phyloP scores from a whole-genome alignment of 2,888 invertebrate genomes.

The Agriotes lineatus region DNA sequence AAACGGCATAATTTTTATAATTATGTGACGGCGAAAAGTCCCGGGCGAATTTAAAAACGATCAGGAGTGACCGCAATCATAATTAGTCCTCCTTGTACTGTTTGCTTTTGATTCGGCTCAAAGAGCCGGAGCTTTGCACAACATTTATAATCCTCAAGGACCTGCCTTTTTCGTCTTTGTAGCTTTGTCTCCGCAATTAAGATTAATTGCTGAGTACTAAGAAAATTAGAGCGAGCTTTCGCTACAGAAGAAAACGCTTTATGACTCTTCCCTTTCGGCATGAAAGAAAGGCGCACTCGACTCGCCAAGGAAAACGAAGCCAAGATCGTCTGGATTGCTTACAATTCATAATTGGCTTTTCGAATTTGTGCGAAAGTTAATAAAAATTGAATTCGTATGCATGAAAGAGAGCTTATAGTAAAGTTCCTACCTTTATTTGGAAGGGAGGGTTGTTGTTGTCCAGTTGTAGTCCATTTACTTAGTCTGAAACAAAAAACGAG shows the following conservation, averaged over 20 bases:
- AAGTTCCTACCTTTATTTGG: conserved; percentile 43
- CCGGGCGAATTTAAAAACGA: neutral
- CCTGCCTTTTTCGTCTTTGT: conserved; percentile 25
- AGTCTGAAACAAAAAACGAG: conserved; percentile 60
- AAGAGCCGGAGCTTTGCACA: conserved; percentile 19
- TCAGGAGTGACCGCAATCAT: conserved; percentile 32
- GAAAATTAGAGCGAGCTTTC: conserved; percentile 21
- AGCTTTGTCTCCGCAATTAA: conserved; percentile 34
- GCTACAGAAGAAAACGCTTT: conserved; percentile 10
- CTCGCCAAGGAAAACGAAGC: neutral
- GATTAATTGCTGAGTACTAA: conserved; percentile 34
- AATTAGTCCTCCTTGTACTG: conserved; percentile 29
- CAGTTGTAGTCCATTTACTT: conserved; percentile 66
- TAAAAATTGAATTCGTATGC: neutral
- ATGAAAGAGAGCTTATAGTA: neutral
- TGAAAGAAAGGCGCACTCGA: neutral
- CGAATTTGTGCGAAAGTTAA: neutral
- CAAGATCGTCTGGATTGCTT: too few species aligned
- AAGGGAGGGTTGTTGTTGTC: conserved; percentile 61
- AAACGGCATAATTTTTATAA: neutral
- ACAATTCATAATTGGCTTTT: too few species aligned
- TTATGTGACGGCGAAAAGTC: neutral
- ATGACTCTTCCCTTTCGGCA: conserved; percentile 4
- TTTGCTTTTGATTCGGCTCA: conserved; percentile 21
- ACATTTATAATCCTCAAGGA: conserved; percentile 20